phyloP scores from a whole-genome alignment of 2,888 invertebrate genomes.

The Hypena proboscidalis region DNA sequence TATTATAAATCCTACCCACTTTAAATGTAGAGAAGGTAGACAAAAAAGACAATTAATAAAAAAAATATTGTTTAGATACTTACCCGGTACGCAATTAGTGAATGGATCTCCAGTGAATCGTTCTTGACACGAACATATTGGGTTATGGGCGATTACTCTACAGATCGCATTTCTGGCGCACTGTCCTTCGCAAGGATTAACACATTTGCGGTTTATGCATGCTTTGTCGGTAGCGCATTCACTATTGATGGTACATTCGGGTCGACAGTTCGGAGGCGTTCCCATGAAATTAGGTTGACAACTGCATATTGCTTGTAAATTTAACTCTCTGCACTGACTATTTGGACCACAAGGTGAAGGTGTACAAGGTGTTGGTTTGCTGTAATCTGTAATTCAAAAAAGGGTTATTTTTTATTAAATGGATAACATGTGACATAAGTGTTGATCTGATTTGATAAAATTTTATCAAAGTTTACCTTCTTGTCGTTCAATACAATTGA shows the following conservation, averaged over 20 bases:
- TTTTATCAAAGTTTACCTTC: constrained; percentile 63
- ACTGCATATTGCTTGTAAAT: constrained; percentile 89
- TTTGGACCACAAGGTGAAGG: constrained; percentile 94
- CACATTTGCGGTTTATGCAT: constrained; percentile 91
- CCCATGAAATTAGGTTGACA: constrained; percentile 90
- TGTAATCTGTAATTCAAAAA: constrained; percentile 58
- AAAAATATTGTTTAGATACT: too few relatives aligned
- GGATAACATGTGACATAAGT: neutral
- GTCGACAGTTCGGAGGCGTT: constrained; percentile 91
- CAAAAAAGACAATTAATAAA: too few relatives aligned
- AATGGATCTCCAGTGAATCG: constrained; percentile 93
- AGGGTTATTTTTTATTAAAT: too few relatives aligned
- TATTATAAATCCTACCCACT: too few relatives aligned
- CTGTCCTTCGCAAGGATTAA: constrained; percentile 91
- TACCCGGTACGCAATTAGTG: constrained; percentile 83
- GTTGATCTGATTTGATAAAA: neutral
- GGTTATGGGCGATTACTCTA: constrained; percentile 92
- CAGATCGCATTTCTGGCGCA: constrained; percentile 93
- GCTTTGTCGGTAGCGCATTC: constrained; percentile 91
- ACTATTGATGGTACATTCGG: constrained; percentile 92
- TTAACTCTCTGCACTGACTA: constrained; percentile 88
- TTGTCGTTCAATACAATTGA: constrained; percentile 81
- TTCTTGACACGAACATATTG: constrained; percentile 91
- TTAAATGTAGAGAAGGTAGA: too few relatives aligned
- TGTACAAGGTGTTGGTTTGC: constrained; percentile 83